These are phyloP conservation scores for Morone saxatilis DNA, from an alignment of 2,113 vertebrate species.

Conservation along the genomic window DNA sequence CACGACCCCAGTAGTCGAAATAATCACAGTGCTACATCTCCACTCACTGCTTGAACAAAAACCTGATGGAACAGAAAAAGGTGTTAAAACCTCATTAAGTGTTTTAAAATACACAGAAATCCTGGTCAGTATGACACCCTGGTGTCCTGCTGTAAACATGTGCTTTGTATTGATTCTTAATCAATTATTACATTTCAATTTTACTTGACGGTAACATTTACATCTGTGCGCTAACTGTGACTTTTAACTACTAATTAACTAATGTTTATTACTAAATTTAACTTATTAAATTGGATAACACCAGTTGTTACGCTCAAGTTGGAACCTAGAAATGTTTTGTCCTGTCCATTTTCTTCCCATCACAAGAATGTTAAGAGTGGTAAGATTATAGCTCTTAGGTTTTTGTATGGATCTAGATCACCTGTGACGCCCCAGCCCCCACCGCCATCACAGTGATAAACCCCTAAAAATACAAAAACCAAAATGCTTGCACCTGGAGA, in stretches of 20 bases:
- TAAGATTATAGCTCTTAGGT: too few species aligned
- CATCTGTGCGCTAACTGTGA: not conserved
- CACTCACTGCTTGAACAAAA: too few species aligned
- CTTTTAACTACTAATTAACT: not conserved
- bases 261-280: not conserved
- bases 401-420: too few species aligned
- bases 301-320: not conserved
- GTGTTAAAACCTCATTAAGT: too few species aligned
- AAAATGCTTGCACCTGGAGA: too few species aligned
- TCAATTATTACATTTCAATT: not conserved
- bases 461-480: too few species aligned
- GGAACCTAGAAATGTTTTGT: not conserved
- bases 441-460: too few species aligned
- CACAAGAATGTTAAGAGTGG: not conserved
- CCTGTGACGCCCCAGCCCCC: too few species aligned
- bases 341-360: not conserved
- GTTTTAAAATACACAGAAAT: not conserved
- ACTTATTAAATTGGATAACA: not conserved
- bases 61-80: too few species aligned
- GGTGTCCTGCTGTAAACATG: not conserved
- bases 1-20: too few species aligned
- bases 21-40: too few species aligned
- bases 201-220: not conserved
- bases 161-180: not conserved
- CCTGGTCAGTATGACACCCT: not conserved